Evolutionary conservation across 2,888 invertebrate species (phyloP).

Genomic region (Hydrotaea diabolus): DNA sequence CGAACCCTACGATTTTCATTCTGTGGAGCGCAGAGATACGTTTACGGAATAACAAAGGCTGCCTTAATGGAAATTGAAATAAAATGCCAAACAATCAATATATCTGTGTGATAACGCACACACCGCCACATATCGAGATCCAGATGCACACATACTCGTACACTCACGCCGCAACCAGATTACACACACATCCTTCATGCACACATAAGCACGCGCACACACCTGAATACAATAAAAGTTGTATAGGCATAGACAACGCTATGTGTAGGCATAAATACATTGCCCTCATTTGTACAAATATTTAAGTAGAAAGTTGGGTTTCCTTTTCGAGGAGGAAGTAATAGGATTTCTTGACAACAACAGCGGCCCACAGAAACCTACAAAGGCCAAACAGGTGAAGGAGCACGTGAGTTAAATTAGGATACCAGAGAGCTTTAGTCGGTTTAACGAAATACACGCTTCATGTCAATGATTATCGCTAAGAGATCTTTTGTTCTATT

Average conservation of each 20-base stretch:
- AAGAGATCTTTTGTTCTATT: background rate
- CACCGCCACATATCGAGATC: background rate
- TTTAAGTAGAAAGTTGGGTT: slow-evolving; percentile 39
- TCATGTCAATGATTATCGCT: too few species aligned
- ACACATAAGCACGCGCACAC: slow-evolving; percentile 8
- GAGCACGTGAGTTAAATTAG: slow-evolving; percentile 5
- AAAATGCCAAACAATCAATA: slow-evolving; percentile 50
- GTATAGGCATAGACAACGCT: background rate
- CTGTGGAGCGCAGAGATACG: slow-evolving; percentile 43
- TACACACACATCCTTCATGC: slow-evolving; percentile 32
- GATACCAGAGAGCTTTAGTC: background rate
- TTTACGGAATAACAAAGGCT: slow-evolving; percentile 58
- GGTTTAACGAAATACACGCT: too few species aligned
- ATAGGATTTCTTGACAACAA: slow-evolving; percentile 32
- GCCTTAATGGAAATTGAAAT: slow-evolving; percentile 59
- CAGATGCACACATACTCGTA: background rate
- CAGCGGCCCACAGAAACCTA: background rate
- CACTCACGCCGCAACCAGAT: slow-evolving; percentile 1
- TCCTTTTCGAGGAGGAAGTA: slow-evolving; percentile 32
- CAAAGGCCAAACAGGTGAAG: slow-evolving; percentile 8
- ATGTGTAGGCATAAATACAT: too few species aligned
- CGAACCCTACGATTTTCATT: slow-evolving; percentile 28
- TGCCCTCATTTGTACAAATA: slow-evolving; percentile 27
- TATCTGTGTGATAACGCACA: slow-evolving; percentile 26
- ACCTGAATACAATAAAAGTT: background rate